Evolutionary conservation across 2,113 vertebrate genomes (phyloP).

Genomic region (Pungitius pungitius): DNA sequence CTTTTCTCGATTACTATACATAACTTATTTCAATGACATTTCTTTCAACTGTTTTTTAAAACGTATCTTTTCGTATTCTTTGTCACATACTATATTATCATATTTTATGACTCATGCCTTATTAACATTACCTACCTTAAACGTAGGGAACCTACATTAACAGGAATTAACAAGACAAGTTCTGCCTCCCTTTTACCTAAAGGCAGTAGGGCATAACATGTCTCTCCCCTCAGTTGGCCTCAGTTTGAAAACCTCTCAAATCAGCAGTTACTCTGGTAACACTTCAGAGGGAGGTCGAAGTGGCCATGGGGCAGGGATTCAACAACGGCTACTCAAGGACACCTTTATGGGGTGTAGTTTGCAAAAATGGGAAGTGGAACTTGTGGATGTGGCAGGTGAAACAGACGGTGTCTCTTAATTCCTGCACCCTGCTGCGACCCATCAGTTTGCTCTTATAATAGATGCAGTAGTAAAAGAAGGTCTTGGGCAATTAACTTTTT

Average conservation of each 20-base stretch:
- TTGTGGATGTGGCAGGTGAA: not conserved
- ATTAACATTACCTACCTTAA: too few species aligned
- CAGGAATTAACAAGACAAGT: too few species aligned
- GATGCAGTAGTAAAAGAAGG: not conserved
- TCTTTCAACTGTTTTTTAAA: too few species aligned
- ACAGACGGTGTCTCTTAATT: not conserved
- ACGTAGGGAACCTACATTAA: too few species aligned
- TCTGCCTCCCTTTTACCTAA: not conserved
- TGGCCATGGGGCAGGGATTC: not conserved
- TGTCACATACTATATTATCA: too few species aligned
- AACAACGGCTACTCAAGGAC: not conserved
- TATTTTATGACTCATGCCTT: too few species aligned
- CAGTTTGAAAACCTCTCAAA: not conserved
- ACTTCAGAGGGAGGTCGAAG: not conserved
- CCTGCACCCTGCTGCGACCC: not conserved
- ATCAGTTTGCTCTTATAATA: not conserved
- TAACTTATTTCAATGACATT: too few species aligned
- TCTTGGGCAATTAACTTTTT: not conserved
- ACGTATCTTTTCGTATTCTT: too few species aligned
- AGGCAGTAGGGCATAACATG: not conserved
- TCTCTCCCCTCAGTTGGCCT: not conserved
- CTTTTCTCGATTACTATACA: too few species aligned
- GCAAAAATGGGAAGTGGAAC: slow-evolving; percentile 4
- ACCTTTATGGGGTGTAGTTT: not conserved
- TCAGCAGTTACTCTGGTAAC: not conserved